Base-by-base conservation (phyloP, 1,140 invertebrate genomes). In the Drosophila sp. region DNA sequence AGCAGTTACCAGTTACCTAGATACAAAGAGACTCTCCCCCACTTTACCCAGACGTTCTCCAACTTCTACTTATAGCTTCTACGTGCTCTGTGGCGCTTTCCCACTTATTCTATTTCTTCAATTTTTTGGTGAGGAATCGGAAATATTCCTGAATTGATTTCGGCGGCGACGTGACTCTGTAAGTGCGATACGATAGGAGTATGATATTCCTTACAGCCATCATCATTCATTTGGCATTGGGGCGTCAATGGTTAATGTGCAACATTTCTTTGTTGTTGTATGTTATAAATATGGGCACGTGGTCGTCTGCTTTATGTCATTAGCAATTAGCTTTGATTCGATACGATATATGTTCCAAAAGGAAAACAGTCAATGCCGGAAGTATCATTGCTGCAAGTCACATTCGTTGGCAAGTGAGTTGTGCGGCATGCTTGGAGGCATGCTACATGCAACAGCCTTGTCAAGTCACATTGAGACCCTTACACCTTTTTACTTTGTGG, bases 191-290 rank as follows among this genome's bases (percentile, higher is more conserved):
- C 27, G 13, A 5, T 36, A 18, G 29, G 13, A 8, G 32, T 36
- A 36, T 27, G n/a, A 54, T 34, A 8, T 51, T 6, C 16, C 14
- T 32, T 7, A 11, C 27, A 14, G 25, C 72, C 63, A 84, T 73
- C 80, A 84, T 80, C 76, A 77, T 86, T 86, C 82, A 86, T 86
- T 86, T 65, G 45, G 40, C 80, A 80, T 83, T 50, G 11, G 29
- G 66, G 74, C 79, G 77, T 83, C 82, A 79, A 82, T 87, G 83
- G 70, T 67, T 83, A 89, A 89, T 89, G 84, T 46, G 59, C 70
- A n/a, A 38, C 36, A 38, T 38, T n/a, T 50, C 58, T 72, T 66
- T 48, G 29, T 29, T 51, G 34, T 16, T 41, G 74, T 76, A 72
- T 79, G 83, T 80, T 80, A 89, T 82, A 72, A 73, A 86, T 81